Conservation (phyloP, 2,797 vertebrate species). For the Dromococcyx pavoninus region DNA sequence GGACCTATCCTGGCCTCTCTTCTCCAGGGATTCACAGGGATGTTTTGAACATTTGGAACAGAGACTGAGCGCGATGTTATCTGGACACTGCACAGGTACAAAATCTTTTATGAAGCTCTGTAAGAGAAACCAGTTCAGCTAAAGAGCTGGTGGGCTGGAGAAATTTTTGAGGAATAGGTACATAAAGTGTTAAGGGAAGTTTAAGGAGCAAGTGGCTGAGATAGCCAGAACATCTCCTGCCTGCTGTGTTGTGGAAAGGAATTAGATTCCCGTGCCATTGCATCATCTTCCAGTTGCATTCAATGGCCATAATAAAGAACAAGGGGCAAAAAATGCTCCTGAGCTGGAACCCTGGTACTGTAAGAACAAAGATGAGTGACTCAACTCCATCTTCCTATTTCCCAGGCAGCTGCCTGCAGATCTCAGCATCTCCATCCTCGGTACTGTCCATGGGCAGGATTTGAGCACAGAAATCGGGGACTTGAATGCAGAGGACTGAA, state of each 20-base stretch:
- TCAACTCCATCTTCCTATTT: not conserved
- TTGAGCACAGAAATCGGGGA: not conserved
- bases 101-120: not conserved
- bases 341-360: not conserved
- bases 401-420: not conserved
- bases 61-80: not conserved
- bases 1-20: not conserved
- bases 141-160: not conserved
- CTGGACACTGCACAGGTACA: not conserved
- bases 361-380: not conserved
- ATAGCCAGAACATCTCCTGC: not conserved
- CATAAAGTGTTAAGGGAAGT: not conserved
- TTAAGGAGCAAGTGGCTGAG: not conserved
- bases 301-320: not conserved
- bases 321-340: not conserved
- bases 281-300: not conserved
- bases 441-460: not conserved
- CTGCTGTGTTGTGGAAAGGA: not conserved
- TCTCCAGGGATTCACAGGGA: not conserved
- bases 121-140: not conserved
- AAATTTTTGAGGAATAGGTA: not conserved
- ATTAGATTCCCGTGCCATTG: accelerated
- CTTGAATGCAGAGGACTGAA: not conserved
- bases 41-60: not conserved
- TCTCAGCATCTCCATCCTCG: not conserved